Evolutionary conservation across 2,113 vertebrate species (phyloP).

Genomic region (Periophthalmodon schlosseri): DNA sequence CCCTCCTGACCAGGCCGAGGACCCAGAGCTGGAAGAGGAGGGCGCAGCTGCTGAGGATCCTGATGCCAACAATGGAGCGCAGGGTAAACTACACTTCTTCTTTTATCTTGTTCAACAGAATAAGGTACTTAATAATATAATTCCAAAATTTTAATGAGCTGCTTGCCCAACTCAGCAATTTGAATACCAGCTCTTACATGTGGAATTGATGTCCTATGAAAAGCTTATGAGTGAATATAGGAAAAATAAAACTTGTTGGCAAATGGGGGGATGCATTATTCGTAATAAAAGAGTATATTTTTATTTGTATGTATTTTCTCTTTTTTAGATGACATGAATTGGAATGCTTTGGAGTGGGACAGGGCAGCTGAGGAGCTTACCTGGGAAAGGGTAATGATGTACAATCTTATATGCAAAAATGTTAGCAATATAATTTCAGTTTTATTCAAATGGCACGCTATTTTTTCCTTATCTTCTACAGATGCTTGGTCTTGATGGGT

Average conservation of each 20-base stretch:
- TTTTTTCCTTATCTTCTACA: slow-evolving; percentile 48
- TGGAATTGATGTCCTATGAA: neutral
- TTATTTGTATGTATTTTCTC: neutral
- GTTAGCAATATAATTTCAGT: neutral
- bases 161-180: neutral
- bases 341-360: slow-evolving; percentile 99
- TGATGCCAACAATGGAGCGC: slow-evolving; percentile 92
- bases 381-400: slow-evolving; percentile 91
- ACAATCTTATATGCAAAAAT: neutral
- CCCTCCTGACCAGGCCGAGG: slow-evolving; percentile 86
- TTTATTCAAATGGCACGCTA: neutral
- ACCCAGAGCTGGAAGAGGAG: slow-evolving; percentile 92
- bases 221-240: neutral
- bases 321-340: slow-evolving; percentile 94
- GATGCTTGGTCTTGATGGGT: slow-evolving; percentile 99
- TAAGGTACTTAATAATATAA: too few relatives aligned
- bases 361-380: slow-evolving; percentile 97
- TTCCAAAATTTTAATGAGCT: neutral
- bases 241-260: neutral
- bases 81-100: slow-evolving; percentile 77
- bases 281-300: neutral
- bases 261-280: neutral
- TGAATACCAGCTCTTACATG: neutral
- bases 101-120: neutral
- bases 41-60: slow-evolving; percentile 90